Percentiles rank a stretch among this genome's conserved stretches.
phyloP scores from a whole-genome alignment of 2,113 vertebrate genomes.

The Monarcha castaneiventris region DNA sequence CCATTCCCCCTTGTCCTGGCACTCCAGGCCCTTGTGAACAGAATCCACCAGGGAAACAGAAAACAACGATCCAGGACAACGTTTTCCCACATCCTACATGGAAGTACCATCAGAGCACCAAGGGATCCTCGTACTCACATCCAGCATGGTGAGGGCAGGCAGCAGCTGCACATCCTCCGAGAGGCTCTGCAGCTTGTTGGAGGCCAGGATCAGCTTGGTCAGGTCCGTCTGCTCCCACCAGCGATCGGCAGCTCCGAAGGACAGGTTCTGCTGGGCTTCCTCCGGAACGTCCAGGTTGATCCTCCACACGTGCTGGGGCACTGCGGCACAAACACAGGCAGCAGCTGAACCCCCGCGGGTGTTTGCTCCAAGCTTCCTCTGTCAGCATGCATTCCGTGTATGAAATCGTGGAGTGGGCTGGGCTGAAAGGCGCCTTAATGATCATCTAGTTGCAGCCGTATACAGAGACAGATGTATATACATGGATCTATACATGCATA shows the following conservation, averaged over 20 bases:
- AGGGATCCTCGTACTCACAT: constrained; percentile 72
- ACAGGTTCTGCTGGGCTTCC: constrained; percentile 81
- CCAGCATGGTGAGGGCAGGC: constrained; percentile 83
- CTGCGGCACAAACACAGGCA: constrained; percentile 25
- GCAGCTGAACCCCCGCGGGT: neutral
- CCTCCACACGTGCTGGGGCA: constrained; percentile 89
- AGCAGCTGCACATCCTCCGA: constrained; percentile 87
- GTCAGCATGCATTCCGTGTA: rapidly evolving
- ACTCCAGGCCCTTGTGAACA: neutral
- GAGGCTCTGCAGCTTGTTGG: constrained; percentile 86
- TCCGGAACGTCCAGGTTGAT: constrained; percentile 88
- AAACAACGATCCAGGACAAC: neutral
- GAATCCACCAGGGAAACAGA: neutral
- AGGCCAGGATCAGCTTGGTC: constrained; percentile 89
- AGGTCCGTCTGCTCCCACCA: constrained; percentile 98
- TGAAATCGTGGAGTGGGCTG: rapidly evolving
- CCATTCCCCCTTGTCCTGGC: neutral
- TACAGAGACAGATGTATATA: rapidly evolving
- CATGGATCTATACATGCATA: neutral
- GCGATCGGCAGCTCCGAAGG: constrained; percentile 81
- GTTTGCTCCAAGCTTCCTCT: rapidly evolving
- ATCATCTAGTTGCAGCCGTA: neutral
- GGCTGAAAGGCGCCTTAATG: neutral
- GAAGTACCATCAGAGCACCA: rapidly evolving
- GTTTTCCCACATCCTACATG: rapidly evolving